Conservation (phyloP, 2,888 invertebrate species). For the Lochmaea crataegi region DNA sequence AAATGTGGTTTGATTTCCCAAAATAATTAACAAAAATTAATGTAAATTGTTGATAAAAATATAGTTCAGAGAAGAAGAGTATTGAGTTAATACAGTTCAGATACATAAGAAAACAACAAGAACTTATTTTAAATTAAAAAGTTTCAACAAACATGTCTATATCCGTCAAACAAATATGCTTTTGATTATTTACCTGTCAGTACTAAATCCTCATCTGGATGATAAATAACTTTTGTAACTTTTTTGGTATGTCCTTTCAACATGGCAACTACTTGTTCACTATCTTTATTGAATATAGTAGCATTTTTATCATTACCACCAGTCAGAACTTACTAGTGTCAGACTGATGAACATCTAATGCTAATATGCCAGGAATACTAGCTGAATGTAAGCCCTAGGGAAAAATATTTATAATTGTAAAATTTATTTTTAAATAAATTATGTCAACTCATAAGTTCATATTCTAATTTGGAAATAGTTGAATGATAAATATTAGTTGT, state of each 20-base stretch:
- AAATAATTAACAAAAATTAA: too few relatives aligned
- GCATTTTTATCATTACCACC: constrained; percentile 99
- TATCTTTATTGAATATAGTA: constrained; percentile 98
- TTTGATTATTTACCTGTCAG: constrained; percentile 71
- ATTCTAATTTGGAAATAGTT: neutral
- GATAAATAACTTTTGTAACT: constrained; percentile 94
- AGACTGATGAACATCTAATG: constrained; percentile 92
- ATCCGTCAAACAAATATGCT: neutral
- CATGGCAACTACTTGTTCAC: constrained; percentile 93
- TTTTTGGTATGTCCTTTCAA: constrained; percentile 95
- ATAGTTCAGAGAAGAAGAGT: too few relatives aligned
- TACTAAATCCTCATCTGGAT: constrained; percentile 94
- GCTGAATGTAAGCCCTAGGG: constrained; percentile 95
- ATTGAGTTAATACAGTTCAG: too few relatives aligned
- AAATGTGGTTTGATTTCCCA: too few relatives aligned
- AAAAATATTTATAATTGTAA: constrained; percentile 8
- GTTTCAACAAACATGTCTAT: too few relatives aligned
- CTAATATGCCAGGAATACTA: constrained; percentile 95
- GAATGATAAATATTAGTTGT: neutral
- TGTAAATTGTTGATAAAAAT: too few relatives aligned
- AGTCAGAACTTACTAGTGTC: constrained; percentile 94
- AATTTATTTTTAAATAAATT: constrained; percentile 11
- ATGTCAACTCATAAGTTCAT: too few relatives aligned
- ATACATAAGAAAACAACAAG: too few relatives aligned
- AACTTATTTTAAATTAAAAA: too few relatives aligned